phyloP scores from a whole-genome alignment of 2,113 vertebrate species.

The Chaetodon auriga region DNA sequence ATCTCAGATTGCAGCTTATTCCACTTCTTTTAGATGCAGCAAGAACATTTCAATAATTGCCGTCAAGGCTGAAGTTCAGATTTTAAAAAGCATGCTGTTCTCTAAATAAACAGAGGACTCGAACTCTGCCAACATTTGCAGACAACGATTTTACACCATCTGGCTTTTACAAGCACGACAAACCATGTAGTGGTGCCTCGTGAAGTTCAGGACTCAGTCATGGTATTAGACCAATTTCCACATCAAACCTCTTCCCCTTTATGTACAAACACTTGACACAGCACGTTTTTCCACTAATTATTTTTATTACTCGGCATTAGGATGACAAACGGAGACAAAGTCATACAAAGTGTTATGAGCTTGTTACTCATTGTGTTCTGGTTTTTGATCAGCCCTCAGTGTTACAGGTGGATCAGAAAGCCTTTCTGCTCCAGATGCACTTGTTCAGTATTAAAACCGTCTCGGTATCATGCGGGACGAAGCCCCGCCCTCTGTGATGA shows the following conservation, averaged over 20 bases:
- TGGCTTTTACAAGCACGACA: not conserved
- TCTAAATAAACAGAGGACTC: not conserved
- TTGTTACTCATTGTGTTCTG: not conserved
- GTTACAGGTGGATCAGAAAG: not conserved
- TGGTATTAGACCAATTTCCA: constrained; percentile 20
- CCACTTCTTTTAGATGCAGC: too few relatives aligned
- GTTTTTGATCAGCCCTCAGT: too few relatives aligned
- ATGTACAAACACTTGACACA: not conserved
- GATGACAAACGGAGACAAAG: not conserved
- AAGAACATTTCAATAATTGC: too few relatives aligned
- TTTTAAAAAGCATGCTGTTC: not conserved
- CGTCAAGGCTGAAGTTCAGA: too few relatives aligned
- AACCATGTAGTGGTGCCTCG: not conserved
- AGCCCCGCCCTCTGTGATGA: not conserved
- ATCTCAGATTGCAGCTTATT: not conserved
- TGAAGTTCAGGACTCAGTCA: constrained; percentile 5
- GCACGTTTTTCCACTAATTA: constrained; percentile 38
- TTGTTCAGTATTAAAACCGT: not conserved
- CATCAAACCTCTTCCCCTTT: constrained; percentile 19
- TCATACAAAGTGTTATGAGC: not conserved
- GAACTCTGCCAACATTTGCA: not conserved
- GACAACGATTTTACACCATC: not conserved
- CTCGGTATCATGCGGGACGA: not conserved
- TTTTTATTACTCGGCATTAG: constrained; percentile 7
- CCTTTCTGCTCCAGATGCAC: not conserved